Conservation (phyloP, 2,113 vertebrate species). For the Planiliza haematocheilus region DNA sequence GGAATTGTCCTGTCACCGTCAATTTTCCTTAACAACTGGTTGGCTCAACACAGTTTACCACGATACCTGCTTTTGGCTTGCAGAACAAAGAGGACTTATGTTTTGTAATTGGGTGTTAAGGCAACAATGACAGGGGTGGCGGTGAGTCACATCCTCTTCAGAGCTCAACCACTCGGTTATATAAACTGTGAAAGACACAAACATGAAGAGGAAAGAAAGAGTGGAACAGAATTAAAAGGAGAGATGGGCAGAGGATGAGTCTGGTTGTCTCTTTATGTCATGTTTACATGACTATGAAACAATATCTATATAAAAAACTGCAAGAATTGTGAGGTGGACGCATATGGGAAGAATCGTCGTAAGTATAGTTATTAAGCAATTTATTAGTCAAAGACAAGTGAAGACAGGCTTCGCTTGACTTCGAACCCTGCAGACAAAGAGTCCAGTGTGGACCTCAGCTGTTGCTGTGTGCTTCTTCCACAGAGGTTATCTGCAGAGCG, state of each 20-base stretch:
- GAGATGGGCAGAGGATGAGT: background rate
- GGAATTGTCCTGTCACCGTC: slow-evolving; percentile 64
- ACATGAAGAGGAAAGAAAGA: slow-evolving; percentile 9
- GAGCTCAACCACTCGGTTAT: slow-evolving; percentile 16
- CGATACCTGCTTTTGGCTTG: slow-evolving; percentile 14
- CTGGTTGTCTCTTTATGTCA: slow-evolving; percentile 5
- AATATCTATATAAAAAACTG: background rate
- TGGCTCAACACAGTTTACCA: background rate
- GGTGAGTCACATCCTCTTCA: slow-evolving; percentile 41
- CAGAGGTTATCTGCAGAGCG: slow-evolving; percentile 92
- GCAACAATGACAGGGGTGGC: slow-evolving; percentile 36
- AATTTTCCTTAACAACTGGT: slow-evolving; percentile 54
- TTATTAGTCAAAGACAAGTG: slow-evolving; percentile 1
- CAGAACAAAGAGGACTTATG: slow-evolving; percentile 38
- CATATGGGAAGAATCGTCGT: background rate
- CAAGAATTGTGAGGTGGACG: background rate
- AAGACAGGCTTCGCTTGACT: background rate
- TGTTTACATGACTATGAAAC: slow-evolving; percentile 13
- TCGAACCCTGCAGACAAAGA: background rate
- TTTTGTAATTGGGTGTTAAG: slow-evolving; percentile 44
- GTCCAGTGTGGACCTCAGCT: slow-evolving; percentile 6
- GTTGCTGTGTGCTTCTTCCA: slow-evolving; percentile 23
- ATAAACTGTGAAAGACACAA: slow-evolving; percentile 12
- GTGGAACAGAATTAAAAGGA: background rate
- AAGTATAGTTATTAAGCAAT: background rate